Evolutionary conservation across 2,113 vertebrate species (phyloP).

Genomic region (Eurystomus gularis): DNA sequence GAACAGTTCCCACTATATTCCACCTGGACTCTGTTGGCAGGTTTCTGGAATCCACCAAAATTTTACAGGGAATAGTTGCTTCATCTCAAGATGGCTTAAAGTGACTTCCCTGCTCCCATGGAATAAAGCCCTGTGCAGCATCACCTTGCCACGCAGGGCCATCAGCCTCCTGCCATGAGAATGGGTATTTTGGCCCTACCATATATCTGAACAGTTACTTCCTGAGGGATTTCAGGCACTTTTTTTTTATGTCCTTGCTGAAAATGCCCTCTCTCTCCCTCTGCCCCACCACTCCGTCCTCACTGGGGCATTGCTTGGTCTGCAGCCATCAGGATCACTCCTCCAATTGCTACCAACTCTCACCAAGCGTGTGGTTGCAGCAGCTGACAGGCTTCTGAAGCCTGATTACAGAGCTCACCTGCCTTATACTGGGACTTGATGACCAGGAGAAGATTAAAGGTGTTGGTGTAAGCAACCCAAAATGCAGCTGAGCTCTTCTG

Average conservation of each 20-base stretch:
- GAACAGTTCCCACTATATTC: background rate
- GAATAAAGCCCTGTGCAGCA: background rate
- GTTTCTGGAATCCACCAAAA: background rate
- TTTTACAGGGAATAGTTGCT: background rate
- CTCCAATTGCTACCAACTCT: background rate
- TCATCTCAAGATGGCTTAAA: background rate
- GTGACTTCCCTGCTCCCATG: no score
- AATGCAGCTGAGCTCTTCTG: background rate
- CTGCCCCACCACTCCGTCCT: background rate
- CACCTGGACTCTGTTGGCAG: rapidly evolving
- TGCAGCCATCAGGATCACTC: background rate
- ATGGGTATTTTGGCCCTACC: no score
- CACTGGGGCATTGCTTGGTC: rapidly evolving
- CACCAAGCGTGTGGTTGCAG: background rate
- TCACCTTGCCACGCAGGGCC: no score
- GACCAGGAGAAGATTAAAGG: background rate
- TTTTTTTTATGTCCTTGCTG: no score
- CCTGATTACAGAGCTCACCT: background rate
- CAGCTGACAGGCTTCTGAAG: background rate
- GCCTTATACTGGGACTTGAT: no score
- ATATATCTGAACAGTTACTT: no score
- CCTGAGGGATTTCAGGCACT: no score
- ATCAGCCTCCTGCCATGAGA: background rate
- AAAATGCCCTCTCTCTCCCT: background rate
- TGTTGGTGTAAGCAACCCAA: background rate